phyloP scores from a whole-genome alignment of 30 jellyfish, hydroid and myxozoan species.

The Hydractinia echinata region DNA sequence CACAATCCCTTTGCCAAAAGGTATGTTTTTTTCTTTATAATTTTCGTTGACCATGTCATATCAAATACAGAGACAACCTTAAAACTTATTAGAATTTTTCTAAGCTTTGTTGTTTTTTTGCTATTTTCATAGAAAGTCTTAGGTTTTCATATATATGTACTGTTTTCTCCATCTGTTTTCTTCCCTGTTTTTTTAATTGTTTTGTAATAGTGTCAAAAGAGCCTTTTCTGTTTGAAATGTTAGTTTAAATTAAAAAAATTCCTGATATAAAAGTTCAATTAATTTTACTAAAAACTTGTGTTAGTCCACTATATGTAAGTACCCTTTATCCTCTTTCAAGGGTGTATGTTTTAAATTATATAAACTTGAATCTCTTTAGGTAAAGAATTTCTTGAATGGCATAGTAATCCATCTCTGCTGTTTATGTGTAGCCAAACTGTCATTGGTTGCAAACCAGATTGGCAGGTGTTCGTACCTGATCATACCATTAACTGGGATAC shows the following conservation, averaged over 20 bases:
- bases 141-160: neutral
- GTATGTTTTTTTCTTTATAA: conserved; percentile 4
- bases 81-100: neutral
- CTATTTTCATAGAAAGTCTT: neutral
- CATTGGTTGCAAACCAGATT: conserved; percentile 45
- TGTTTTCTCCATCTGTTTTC: neutral
- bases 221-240: too few relatives aligned
- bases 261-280: too few relatives aligned
- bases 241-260: too few relatives aligned
- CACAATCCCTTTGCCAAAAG: conserved; percentile 69
- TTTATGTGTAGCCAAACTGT: conserved; percentile 66
- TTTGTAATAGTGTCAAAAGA: too few relatives aligned
- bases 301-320: too few relatives aligned
- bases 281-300: too few relatives aligned
- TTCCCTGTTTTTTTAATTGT: neutral
- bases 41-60: neutral
- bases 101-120: neutral
- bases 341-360: too few relatives aligned
- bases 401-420: conserved; percentile 29
- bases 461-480: conserved; percentile 43
- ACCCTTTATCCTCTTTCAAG: too few relatives aligned
- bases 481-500: conserved; percentile 13
- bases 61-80: too few relatives aligned
- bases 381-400: conserved; percentile 11
- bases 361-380: conserved; percentile 3